Evolutionary conservation across 2,888 invertebrate species (phyloP), one percentile per base, ranked within the genome.

Genomic region (Drosophila barbarae): DNA sequence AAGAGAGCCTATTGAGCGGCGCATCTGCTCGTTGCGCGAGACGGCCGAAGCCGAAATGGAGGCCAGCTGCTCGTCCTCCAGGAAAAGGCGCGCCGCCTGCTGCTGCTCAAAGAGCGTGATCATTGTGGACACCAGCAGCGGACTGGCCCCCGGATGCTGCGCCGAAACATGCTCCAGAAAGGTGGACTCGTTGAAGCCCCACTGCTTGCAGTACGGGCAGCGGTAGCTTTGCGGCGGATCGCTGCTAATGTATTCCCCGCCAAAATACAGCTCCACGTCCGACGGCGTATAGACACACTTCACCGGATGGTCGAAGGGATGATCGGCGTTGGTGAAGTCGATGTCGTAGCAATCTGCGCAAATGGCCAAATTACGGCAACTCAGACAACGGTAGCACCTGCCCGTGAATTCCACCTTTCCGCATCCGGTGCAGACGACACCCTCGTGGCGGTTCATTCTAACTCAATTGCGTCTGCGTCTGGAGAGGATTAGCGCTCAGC

Each of bases 221-320:
- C 81, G 69, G 28, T 83, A 81, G 53, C 83, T 81, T 52, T 81
- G 81, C 32, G 81, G 81, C 30, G 78, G 77, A 67, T 82, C 78
- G 13, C 74, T 58, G 35, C 15, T 82, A 0, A 83, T 53, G 46
- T 82, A 78, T 42, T 81, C 83, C 6, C 80, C 81, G 7, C 65
- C 80, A 49, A 81, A 81, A 28, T 77, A 81, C 0, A 83, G 35
- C 32, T 81, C 81, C 8, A 80, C 54, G 35, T 83, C 80, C 5
- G 71, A 53, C 2, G 58, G 57, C 26, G 80, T 83, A 9, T 51
- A 53, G 10, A 81, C 49, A 42, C 83, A 81, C 50, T 76, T 77
- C 1, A 81, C 72, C 18, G 81, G 81, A 71, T 81, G 81, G 67
- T 81, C 81, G 44, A 78, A 81, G 6, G 23, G 72, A 71, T 81